Evolutionary conservation across 2,797 vertebrate genomes (phyloP), one percentile per base, ranked within the genome.

Genomic region (Tokudaia muenninki): DNA sequence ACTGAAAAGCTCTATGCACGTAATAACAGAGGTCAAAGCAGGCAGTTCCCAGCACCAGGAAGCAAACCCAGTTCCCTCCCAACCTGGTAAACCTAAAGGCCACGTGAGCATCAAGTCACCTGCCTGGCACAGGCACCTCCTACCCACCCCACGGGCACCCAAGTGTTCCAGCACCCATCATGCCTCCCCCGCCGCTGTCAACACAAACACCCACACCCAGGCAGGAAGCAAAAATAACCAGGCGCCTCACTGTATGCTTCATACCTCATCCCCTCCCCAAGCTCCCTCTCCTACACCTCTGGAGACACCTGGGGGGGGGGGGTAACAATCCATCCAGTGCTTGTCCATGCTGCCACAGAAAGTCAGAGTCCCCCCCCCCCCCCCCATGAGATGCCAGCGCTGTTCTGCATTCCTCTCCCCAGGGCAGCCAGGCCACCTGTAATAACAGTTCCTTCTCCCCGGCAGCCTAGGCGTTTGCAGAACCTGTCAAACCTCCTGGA

Each of bases 131-230:
- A 29, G 59, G 75, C 13, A 13, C 84, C 65, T 91, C 94, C 95
- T 84, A 95, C 96, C 50, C 0, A n/a, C 91, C 79, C 67, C 87
- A 34, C 17, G 0, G 67, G 95, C 94, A 87, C 82, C 72, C 50
- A 24, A 95, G 87, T 72, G 90, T 94, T 95, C 95, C 95, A 91
- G 95, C 67, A 0, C 94, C 63, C 80, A 34, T 95, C 96, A 96
- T 0, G 55, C 96, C 87, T 80, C 96, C 96, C 77, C 82, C 44
- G 6, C 63, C 1, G 1, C 95, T 96, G 97, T 96, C 96, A 97
- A 97, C 94, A 97, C 96, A 96, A 93, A 96, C 96, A 87, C 96
- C 96, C 96, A 97, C 97, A 78, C 26, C 74, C 90, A 75, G 89
- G 90, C 96, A 96, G 83, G 74, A 63, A 93, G 95, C 57, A 92